phyloP scores from a whole-genome alignment of 2,888 invertebrate genomes.

The Agonum fuliginosum region DNA sequence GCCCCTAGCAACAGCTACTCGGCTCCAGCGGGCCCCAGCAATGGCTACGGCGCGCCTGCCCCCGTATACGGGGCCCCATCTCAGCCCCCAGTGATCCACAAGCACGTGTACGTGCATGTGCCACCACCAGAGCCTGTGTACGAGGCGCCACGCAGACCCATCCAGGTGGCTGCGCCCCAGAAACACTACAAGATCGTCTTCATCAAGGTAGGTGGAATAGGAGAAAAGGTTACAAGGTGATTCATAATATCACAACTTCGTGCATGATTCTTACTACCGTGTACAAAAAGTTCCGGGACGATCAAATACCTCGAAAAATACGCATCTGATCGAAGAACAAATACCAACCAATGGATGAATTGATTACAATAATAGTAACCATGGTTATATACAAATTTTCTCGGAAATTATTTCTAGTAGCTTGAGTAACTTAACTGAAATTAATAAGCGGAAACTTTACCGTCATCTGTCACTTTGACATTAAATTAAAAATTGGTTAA shows the following conservation, averaged over 20 bases:
- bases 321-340: too few relatives aligned
- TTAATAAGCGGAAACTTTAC: too few relatives aligned
- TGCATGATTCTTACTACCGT: too few relatives aligned
- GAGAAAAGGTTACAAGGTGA: background rate
- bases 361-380: too few relatives aligned
- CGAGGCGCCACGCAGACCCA: slow-evolving; percentile 78
- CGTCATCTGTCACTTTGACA: too few relatives aligned
- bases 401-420: too few relatives aligned
- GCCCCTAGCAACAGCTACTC: slow-evolving; percentile 67
- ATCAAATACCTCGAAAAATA: too few relatives aligned
- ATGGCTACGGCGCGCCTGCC: slow-evolving; percentile 68
- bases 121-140: slow-evolving; percentile 91
- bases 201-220: slow-evolving; percentile 78
- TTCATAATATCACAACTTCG: slow-evolving; percentile 66
- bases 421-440: too few relatives aligned
- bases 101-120: slow-evolving; percentile 93
- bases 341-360: too few relatives aligned
- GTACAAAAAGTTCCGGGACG: too few relatives aligned
- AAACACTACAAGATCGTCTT: slow-evolving; percentile 91
- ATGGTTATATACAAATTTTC: too few relatives aligned
- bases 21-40: slow-evolving; percentile 75
- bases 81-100: slow-evolving; percentile 87
- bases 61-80: slow-evolving; percentile 83
- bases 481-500: too few relatives aligned
- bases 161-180: slow-evolving; percentile 78